These are phyloP conservation scores for Drosophila pectinifera DNA, from an alignment of 1,140 invertebrate species.

Conservation along the genomic window DNA sequence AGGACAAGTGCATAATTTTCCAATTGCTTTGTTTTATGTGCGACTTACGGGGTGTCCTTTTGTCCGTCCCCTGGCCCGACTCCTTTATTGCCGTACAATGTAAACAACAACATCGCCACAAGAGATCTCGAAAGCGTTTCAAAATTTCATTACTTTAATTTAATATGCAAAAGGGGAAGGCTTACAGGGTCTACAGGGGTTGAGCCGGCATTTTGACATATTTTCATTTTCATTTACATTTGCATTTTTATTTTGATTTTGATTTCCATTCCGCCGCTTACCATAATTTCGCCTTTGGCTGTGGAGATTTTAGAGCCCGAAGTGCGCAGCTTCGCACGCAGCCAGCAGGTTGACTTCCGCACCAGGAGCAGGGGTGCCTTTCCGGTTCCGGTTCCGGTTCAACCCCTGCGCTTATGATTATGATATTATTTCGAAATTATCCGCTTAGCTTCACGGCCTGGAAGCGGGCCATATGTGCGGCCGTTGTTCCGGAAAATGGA, in stretches of 20 bases:
- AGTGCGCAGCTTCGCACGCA: slow-evolving; percentile 79
- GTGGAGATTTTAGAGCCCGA: slow-evolving; percentile 65
- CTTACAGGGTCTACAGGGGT: slow-evolving; percentile 1
- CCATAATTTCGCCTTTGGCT: slow-evolving; percentile 69
- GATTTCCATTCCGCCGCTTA: slow-evolving; percentile 67
- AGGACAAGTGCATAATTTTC: slow-evolving; percentile 84
- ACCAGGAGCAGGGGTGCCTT: slow-evolving; percentile 38
- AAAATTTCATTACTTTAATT: slow-evolving; percentile 83
- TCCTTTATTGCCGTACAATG: slow-evolving; percentile 73
- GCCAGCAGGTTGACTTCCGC: slow-evolving; percentile 72
- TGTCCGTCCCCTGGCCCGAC: slow-evolving; percentile 10
- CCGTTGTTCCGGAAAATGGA: slow-evolving; percentile 79
- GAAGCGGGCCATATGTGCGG: slow-evolving; percentile 76
- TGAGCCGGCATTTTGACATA: slow-evolving; percentile 73
- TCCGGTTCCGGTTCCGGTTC: slow-evolving; percentile 35
- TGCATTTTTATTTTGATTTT: slow-evolving; percentile 63
- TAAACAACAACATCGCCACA: slow-evolving; percentile 64
- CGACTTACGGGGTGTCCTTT: slow-evolving; percentile 31
- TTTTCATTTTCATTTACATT: slow-evolving; percentile 70
- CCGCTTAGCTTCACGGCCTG: slow-evolving; percentile 76
- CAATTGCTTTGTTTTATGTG: slow-evolving; percentile 82
- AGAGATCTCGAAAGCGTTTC: slow-evolving; percentile 60
- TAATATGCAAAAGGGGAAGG: slow-evolving; percentile 71
- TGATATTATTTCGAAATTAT: slow-evolving; percentile 85
- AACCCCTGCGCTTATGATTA: slow-evolving; percentile 77